Base-by-base conservation (phyloP, 2,797 vertebrate species). In the Tragelaphus eurycerus region DNA sequence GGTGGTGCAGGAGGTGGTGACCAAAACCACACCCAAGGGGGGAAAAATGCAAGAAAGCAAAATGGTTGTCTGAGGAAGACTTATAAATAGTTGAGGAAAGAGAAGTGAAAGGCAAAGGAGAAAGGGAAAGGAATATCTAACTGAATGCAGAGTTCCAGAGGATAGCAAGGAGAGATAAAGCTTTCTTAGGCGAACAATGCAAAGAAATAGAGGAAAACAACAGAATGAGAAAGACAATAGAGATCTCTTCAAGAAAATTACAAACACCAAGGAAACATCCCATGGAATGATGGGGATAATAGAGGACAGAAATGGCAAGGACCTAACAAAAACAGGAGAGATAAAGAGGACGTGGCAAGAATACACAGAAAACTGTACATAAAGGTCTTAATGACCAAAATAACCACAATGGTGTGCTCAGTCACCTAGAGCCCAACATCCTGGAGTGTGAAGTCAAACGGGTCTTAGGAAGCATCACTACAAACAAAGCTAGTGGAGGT, bases 241-340 rank as follows among this genome's bases (percentile, higher is more conserved):
- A 11, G n/a, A 67, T 21, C 17, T 21, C 60, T 31, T 31, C 64
- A 67, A 67, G 62, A 67, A 67, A 19, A 67, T n/a, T 67, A 67
- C 62, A 67, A 17, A 34, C 62, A 67, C 62, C 62, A 19, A 67
- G 64, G n/a, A 34, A 21, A 19, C n/a, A 34, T 67, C 17, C 64
- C 2, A 67, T 34, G 4, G 4, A 67, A 21, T 0, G 4, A 67
- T 67, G 64, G n/a, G n/a, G 2, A 21, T 19, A 21, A 34, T 21
- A 67, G 17, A 67, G n/a, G n/a, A 21, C 64, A 67, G n/a, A 67
- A 67, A 34, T 21, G 64, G n/a, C 17, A 67, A 67, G 17, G 64
- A 67, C 17, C 64, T 67, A 67, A 21, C n/a, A 5, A 34, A 67
- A 67, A 21, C n/a, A 67, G 64, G 16, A 34, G 4, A 19, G 64